A percentile compares a stretch with the other conserved stretches of the same genome.
Evolutionary conservation across 2,113 vertebrate species (phyloP).

Genomic region (Rhinoptilus africanus): DNA sequence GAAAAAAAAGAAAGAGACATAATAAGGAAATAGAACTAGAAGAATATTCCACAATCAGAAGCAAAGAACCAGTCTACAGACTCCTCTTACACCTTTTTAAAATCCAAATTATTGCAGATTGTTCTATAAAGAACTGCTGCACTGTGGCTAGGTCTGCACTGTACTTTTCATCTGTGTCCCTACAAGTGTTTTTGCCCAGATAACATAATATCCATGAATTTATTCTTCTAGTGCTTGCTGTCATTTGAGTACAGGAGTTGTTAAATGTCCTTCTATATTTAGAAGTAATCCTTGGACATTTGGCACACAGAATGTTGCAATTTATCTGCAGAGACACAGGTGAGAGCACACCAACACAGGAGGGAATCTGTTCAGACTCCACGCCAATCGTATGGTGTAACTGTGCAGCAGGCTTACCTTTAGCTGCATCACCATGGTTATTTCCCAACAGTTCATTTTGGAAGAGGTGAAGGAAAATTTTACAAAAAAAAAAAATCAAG

Average conservation of each 20-base stretch:
- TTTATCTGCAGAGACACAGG: background rate
- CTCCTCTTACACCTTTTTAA: background rate
- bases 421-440: rapidly evolving
- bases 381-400: background rate
- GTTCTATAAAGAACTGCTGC: background rate
- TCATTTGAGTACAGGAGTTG: background rate
- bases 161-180: background rate
- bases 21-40: background rate
- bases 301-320: background rate
- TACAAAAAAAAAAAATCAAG: background rate
- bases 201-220: background rate
- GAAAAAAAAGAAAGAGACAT: rapidly evolving
- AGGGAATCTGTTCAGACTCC: background rate
- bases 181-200: background rate
- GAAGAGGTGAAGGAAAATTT: background rate
- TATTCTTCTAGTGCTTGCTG: background rate
- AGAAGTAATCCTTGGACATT: background rate
- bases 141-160: background rate
- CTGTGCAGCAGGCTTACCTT: background rate
- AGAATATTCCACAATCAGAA: background rate
- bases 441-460: background rate
- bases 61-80: background rate
- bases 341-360: background rate
- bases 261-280: background rate
- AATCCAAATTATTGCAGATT: background rate